A percentile compares a stretch with the other conserved stretches of the same genome.
Evolutionary conservation across 2,113 vertebrate genomes (phyloP).

Genomic region (Diadophis punctatus): DNA sequence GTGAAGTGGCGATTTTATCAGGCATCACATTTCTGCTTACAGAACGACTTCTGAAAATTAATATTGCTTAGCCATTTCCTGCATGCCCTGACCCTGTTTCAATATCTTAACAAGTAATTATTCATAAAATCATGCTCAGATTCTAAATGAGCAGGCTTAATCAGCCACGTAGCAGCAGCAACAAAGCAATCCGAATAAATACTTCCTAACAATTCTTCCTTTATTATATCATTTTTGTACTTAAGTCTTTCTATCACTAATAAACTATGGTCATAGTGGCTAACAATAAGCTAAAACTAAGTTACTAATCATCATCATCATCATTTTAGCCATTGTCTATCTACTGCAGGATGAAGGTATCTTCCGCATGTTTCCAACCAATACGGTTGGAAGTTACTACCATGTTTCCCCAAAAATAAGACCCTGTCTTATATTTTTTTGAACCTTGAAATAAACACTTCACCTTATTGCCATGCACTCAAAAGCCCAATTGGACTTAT

Average conservation of each 20-base stretch:
- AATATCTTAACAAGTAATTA: neutral
- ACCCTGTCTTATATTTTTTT: too few species aligned
- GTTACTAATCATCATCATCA: neutral
- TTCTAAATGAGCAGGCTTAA: neutral
- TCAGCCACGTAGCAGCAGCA: neutral
- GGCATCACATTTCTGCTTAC: conserved; percentile 30
- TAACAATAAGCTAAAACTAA: neutral
- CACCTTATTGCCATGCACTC: too few species aligned
- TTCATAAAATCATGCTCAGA: neutral
- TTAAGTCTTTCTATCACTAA: neutral
- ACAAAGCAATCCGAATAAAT: neutral
- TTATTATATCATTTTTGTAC: neutral
- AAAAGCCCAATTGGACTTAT: too few species aligned
- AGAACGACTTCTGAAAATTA: conserved; percentile 39
- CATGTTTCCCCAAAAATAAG: too few species aligned
- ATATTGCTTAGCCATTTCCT: conserved; percentile 24
- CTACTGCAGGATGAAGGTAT: too few species aligned
- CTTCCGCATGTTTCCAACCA: too few species aligned
- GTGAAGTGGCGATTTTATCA: conserved; percentile 63
- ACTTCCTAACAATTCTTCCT: neutral
- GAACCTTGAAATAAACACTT: too few species aligned
- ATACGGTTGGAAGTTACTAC: too few species aligned
- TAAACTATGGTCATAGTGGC: neutral
- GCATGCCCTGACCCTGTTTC: neutral
- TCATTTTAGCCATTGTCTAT: neutral